Evolutionary conservation across 1,140 invertebrate species (phyloP).

Genomic region (Adoxophyes honmai): DNA sequence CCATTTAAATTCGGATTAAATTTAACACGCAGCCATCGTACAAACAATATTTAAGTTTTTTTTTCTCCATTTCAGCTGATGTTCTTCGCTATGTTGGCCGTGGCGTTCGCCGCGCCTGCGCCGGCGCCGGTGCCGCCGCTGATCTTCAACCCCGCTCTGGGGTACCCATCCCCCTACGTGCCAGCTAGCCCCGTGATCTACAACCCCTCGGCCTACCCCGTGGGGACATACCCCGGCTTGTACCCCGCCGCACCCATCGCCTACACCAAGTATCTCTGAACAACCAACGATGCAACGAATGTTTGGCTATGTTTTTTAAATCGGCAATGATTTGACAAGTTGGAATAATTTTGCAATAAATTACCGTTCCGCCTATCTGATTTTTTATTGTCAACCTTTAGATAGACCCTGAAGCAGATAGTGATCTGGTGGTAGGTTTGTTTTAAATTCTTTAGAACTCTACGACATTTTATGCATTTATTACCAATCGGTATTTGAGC

Average conservation of each 20-base stretch:
- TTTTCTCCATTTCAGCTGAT: constrained; percentile 20
- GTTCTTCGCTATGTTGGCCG: constrained; percentile 20
- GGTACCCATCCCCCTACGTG: constrained; percentile 19
- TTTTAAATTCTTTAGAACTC: too few species aligned
- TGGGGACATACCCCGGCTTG: constrained; percentile 20
- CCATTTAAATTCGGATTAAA: too few species aligned
- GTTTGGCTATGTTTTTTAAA: background rate
- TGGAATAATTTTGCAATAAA: constrained; percentile 6
- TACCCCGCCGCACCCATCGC: constrained; percentile 20
- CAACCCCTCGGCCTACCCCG: constrained; percentile 24
- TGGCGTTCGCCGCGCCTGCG: constrained; percentile 21
- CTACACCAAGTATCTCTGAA: constrained; percentile 22
- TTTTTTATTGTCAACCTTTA: background rate
- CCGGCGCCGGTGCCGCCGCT: constrained; percentile 17
- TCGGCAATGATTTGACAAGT: constrained; percentile 12
- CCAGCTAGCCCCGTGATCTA: background rate
- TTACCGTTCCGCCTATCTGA: constrained; percentile 9
- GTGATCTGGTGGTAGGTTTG: too few species aligned
- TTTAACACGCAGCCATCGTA: too few species aligned
- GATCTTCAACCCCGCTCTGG: background rate
- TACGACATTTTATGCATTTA: too few species aligned
- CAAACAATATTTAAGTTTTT: too few species aligned
- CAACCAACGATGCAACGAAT: background rate
- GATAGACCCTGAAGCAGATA: too few species aligned
- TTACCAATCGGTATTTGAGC: too few species aligned